Base-by-base conservation (phyloP, 2,888 invertebrate genomes). In the Pachymerium ferrugineum region DNA sequence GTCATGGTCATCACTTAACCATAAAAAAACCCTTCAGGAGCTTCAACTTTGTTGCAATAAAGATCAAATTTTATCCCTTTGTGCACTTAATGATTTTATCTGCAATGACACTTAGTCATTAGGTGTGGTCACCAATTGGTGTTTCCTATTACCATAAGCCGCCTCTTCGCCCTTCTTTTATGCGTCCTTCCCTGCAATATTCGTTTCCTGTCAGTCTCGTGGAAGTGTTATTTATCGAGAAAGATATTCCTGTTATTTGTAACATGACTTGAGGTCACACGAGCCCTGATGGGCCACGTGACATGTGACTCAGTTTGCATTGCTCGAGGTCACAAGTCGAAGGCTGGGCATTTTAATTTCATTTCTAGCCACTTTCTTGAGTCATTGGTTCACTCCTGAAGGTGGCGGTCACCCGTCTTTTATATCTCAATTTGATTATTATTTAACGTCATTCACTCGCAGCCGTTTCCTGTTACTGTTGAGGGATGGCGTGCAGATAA, bases 201-300 rank as follows among this genome's bases (percentile, higher is more conserved):
- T 47, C 47, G 22, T 47, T 47, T 47, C 47, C 47, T 22, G 47
- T 47, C 47, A 47, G 19, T 47, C 47, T 8, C 54, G 54, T 54
- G 54, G 54, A 54, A 54, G 54, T 54, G 54, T 54, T 54, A 47
- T 47, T 47, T 47, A 47, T 47, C 47, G 22, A 47, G 22, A 47
- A 38, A 47, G 22, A 19, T 47, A 54, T 54, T 54, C 54, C 54
- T 54, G 54, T 54, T 54, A 54, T 54, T 54, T 22, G 54, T 54
- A 54, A 54, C 14, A 28, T 28, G 54, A 54, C 54, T 54, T 54
- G 54, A 54, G 54, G 54, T 54, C 54, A 54, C 25, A 19, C 54
- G 54, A 54, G 25, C 54, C 54, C 28, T 54, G 54, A 54, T n/a
- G n/a, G n/a, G n/a, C n/a, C n/a, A n/a, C 54, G 54, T 54, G 47